Percentiles rank a stretch among this genome's conserved stretches.
phyloP scores from a whole-genome alignment of 2,113 vertebrate species.

The Neopipo cinnamomea region DNA sequence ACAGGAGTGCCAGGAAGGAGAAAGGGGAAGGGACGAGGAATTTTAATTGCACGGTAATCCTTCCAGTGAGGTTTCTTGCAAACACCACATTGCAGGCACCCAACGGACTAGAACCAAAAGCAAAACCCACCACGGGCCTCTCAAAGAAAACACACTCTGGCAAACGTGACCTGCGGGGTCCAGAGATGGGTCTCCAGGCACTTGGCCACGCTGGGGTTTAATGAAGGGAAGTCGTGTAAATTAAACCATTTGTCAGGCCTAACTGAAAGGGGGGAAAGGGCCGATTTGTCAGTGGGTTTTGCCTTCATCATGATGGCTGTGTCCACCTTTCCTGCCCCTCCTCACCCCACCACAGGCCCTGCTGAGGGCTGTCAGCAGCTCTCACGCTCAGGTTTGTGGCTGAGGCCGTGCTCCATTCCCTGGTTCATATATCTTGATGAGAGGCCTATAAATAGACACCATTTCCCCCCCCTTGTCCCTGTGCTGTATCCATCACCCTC shows the following conservation, averaged over 20 bases:
- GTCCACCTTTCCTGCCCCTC: neutral
- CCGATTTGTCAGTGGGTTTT: neutral
- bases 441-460: neutral
- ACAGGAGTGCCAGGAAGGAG: neutral
- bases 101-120: neutral
- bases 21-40: conserved; percentile 5
- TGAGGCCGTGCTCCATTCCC: neutral
- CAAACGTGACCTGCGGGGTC: neutral
- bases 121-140: neutral
- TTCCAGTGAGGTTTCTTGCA: neutral
- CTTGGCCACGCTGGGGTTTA: neutral
- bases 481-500: neutral
- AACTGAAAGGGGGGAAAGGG: neutral
- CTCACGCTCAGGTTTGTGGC: neutral
- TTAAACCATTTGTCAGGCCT: neutral
- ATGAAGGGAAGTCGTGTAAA: neutral
- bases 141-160: neutral
- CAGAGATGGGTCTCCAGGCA: neutral
- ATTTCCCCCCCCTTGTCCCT: neutral
- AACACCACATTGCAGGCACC: neutral
- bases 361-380: neutral
- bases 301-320: neutral
- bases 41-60: conserved; percentile 53
- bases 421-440: neutral
- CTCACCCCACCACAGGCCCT: neutral